These are phyloP conservation scores for Oegoconia quadripuncta DNA, from an alignment of 2,888 invertebrate genomes.

Conservation along the genomic window DNA sequence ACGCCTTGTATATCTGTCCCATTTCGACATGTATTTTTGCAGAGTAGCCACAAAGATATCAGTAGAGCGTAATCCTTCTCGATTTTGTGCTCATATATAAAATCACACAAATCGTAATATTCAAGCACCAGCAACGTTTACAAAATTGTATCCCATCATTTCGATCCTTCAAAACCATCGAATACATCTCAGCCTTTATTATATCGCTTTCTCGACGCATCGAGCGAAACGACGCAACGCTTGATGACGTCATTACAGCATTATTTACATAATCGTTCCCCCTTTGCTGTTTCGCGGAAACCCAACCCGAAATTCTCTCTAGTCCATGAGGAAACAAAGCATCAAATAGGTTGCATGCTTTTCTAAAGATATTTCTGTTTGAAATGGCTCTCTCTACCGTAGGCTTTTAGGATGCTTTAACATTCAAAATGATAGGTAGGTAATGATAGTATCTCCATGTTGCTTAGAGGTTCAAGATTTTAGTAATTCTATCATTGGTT, in stretches of 20 bases:
- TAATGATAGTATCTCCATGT: constrained; percentile 28
- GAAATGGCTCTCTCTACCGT: constrained; percentile 34
- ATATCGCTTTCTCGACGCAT: constrained; percentile 47
- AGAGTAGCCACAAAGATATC: too few relatives aligned
- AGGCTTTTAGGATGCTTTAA: constrained; percentile 43
- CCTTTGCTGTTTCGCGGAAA: constrained; percentile 27
- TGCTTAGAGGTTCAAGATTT: constrained; percentile 13
- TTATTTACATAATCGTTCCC: constrained; percentile 62
- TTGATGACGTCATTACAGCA: constrained; percentile 59
- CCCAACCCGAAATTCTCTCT: constrained; percentile 22
- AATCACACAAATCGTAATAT: too few relatives aligned
- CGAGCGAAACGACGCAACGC: constrained; percentile 53
- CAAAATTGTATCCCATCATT: constrained; percentile 23
- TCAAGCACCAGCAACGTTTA: too few relatives aligned
- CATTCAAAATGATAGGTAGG: constrained; percentile 46
- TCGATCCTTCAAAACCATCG: constrained; percentile 21
- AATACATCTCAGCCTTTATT: constrained; percentile 51
- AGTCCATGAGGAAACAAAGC: constrained; percentile 20
- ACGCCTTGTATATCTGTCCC: too few relatives aligned
- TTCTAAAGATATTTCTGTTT: constrained; percentile 27
- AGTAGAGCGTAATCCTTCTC: too few relatives aligned
- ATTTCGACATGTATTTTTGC: too few relatives aligned
- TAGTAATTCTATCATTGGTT: constrained; percentile 8
- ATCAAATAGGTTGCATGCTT: constrained; percentile 17
- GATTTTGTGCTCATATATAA: too few relatives aligned